These are phyloP conservation scores for Argopecten irradians DNA, from an alignment of 1,140 invertebrate species.

Conservation along the genomic window DNA sequence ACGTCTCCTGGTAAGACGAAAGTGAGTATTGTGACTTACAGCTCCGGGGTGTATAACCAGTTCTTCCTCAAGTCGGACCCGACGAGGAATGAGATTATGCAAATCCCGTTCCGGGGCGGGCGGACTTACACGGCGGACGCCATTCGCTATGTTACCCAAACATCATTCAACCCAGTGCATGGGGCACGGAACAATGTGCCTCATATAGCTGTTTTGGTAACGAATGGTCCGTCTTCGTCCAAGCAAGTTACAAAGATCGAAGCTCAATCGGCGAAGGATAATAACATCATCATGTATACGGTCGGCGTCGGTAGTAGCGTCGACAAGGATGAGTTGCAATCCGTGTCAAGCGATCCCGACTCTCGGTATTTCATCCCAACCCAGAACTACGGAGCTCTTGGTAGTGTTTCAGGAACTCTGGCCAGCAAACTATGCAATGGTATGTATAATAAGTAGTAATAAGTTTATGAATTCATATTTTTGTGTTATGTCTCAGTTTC, in stretches of 20 bases:
- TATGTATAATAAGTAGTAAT: constrained; percentile 37
- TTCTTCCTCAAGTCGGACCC: constrained; percentile 66
- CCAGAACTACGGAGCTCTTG: constrained; percentile 62
- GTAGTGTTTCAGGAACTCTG: constrained; percentile 52
- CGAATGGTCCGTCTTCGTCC: constrained; percentile 59
- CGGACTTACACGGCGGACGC: constrained; percentile 62
- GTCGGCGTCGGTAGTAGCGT: constrained; percentile 66
- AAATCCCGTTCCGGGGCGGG: constrained; percentile 58
- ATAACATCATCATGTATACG: constrained; percentile 62
- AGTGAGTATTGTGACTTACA: constrained; percentile 65
- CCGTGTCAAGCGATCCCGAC: constrained; percentile 62
- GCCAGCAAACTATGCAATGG: constrained; percentile 69
- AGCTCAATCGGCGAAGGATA: constrained; percentile 61
- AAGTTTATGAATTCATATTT: background rate
- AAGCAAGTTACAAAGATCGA: constrained; percentile 61
- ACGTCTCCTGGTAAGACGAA: constrained; percentile 59
- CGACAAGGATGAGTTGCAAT: constrained; percentile 60
- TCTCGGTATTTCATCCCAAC: constrained; percentile 59
- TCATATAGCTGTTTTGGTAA: constrained; percentile 63
- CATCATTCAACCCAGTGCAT: constrained; percentile 62
- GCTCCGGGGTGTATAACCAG: constrained; percentile 58
- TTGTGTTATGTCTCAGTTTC: no score
- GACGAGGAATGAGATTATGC: constrained; percentile 56
- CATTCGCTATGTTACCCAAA: constrained; percentile 57
- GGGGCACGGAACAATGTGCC: constrained; percentile 62